Conservation (phyloP, 2,888 invertebrate genomes). For the Tanypteryx hageni region DNA sequence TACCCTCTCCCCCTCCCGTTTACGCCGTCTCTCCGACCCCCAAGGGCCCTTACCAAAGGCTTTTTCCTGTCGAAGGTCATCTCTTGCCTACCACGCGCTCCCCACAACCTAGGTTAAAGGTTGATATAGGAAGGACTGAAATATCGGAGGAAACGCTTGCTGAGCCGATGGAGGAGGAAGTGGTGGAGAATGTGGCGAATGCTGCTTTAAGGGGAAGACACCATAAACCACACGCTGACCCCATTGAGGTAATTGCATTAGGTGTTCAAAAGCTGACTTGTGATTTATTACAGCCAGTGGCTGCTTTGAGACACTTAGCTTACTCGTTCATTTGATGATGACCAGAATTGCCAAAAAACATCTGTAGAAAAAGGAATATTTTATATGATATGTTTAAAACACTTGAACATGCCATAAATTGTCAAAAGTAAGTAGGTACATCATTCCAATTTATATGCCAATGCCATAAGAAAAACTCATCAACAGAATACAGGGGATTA, state of each 20-base stretch:
- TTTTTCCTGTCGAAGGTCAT: background rate
- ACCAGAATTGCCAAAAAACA: too few relatives aligned
- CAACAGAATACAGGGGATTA: too few relatives aligned
- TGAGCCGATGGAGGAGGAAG: slow-evolving; percentile 67
- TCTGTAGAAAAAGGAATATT: too few relatives aligned
- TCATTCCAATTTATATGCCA: too few relatives aligned
- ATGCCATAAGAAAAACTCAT: too few relatives aligned
- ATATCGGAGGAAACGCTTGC: slow-evolving; percentile 48
- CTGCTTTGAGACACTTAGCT: too few relatives aligned
- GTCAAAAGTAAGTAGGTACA: too few relatives aligned
- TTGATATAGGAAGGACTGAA: slow-evolving; percentile 56
- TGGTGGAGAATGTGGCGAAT: slow-evolving; percentile 66
- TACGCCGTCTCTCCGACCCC: background rate
- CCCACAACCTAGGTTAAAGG: slow-evolving; percentile 65
- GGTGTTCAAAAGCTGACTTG: too few relatives aligned
- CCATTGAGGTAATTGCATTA: background rate
- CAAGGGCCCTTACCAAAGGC: background rate
- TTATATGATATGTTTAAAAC: too few relatives aligned
- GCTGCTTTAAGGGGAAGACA: slow-evolving; percentile 33
- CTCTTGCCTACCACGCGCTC: background rate
- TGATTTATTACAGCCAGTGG: too few relatives aligned
- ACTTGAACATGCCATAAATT: too few relatives aligned
- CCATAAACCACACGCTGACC: background rate
- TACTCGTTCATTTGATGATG: too few relatives aligned
- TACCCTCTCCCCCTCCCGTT: background rate